Base-by-base conservation (phyloP, 2,888 invertebrate species). In the Xylota segnis region DNA sequence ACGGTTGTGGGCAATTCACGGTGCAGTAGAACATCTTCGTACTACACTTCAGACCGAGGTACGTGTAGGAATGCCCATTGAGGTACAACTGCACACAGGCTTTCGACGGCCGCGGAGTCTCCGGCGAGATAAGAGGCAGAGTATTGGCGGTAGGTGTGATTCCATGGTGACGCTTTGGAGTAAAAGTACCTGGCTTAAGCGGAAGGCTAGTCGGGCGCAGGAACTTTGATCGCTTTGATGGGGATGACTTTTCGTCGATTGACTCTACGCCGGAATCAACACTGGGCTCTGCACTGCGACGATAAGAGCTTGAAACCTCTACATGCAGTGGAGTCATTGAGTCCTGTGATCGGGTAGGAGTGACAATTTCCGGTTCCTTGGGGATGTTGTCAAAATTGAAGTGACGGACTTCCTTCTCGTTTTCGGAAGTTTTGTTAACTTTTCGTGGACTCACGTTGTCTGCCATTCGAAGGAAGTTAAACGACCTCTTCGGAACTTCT, bases 11-110 rank as follows among this genome's bases (percentile, higher is more conserved):
- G 88, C 97, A 95, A 91, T 98, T 97, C 61, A 98, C 94, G 0
- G 98, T 98, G 90, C 98, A 98, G 92, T 97, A 99, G 89, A 97
- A 98, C 78, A 96, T 95, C 91, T 96, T 95, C 0, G 98, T 97
- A 23, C 97, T 97, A 91, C 97, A 96, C 92, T 98, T 98, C 77
- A 98, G 93, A 0, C 97, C 98, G 89, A 98, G 93, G 92, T 97
- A 97, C 56, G 98, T 98, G 91, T 98, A 98, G 47, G 97, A 97
- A 90, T 97, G 97, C 40, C 98, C 98, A 90, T 98, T 97, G 82
- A 97, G 93, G 92, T 96, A 97, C 78, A 97, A 94, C 91, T 98
- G 97, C 52, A 97, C 96, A 90, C 97, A 97, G 34, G 97, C 96
- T 91, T 98, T 98, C 47, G 96, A 96, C 0, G 97, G 97, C 14